A percentile compares a stretch with the other conserved stretches of the same genome.
Evolutionary conservation across 2,888 invertebrate species (phyloP).

Genomic region (Choristoneura rosaceana): DNA sequence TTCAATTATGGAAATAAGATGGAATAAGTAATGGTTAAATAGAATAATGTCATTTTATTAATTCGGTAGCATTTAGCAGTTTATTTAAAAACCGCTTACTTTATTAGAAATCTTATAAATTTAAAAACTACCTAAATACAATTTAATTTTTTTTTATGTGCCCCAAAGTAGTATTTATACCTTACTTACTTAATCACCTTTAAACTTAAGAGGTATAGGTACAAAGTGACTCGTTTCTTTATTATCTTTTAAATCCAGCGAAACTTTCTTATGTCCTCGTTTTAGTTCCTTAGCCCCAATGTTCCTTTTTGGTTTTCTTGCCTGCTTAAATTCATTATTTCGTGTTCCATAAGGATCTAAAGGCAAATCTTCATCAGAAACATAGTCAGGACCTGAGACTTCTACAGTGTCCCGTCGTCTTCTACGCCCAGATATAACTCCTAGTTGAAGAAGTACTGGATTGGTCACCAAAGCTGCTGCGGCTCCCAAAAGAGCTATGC

Average conservation of each 20-base stretch:
- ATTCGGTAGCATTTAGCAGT: too few relatives aligned
- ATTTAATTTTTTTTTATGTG: too few relatives aligned
- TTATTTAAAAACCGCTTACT: too few relatives aligned
- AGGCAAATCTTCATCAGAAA: slow-evolving; percentile 40
- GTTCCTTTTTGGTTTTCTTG: neutral
- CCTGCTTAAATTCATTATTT: slow-evolving; percentile 19
- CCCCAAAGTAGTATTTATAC: too few relatives aligned
- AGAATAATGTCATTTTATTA: too few relatives aligned
- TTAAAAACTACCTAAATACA: too few relatives aligned
- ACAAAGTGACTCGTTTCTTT: slow-evolving; percentile 55
- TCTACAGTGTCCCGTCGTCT: slow-evolving; percentile 80
- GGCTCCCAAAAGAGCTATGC: slow-evolving; percentile 92
- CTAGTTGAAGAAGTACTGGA: slow-evolving; percentile 91
- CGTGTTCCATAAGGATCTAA: slow-evolving; percentile 29
- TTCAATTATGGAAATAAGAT: too few relatives aligned
- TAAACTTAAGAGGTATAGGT: slow-evolving; percentile 64
- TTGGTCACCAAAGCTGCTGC: slow-evolving; percentile 92
- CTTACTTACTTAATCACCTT: slow-evolving; percentile 46
- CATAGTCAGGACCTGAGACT: slow-evolving; percentile 48
- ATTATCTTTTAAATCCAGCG: slow-evolving; percentile 3
- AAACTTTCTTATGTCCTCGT: slow-evolving; percentile 25
- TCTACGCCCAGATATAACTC: slow-evolving; percentile 88
- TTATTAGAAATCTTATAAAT: too few relatives aligned
- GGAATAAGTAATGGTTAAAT: too few relatives aligned
- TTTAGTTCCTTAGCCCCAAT: slow-evolving; percentile 9